These are phyloP conservation scores for Aporophyla nigra DNA, from an alignment of 2,888 invertebrate species.

Conservation along the genomic window DNA sequence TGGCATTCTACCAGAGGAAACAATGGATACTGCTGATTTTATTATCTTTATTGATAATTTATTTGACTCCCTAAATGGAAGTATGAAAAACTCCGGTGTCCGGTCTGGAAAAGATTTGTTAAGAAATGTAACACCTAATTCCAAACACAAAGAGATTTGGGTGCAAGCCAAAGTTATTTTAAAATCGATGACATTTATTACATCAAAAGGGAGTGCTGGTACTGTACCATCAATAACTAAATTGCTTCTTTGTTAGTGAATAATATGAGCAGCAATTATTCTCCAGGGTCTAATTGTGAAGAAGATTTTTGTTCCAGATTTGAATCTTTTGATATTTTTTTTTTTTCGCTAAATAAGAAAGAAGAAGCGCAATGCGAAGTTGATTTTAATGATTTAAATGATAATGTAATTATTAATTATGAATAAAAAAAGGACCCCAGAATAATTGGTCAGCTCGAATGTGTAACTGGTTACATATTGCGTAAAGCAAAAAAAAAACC, in stretches of 20 bases:
- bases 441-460: background rate
- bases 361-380: background rate
- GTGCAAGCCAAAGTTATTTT: conserved; percentile 1
- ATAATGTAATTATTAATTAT: background rate
- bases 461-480: background rate
- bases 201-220: conserved; percentile 1
- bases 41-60: conserved; percentile 14
- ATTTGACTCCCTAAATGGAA: conserved; percentile 13
- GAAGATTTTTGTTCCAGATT: background rate
- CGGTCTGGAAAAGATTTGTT: background rate
- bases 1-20: background rate
- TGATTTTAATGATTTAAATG: background rate
- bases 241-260: background rate
- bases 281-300: background rate
- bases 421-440: background rate
- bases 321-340: background rate
- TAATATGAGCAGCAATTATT: conserved; percentile 15
- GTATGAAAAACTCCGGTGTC: conserved; percentile 10
- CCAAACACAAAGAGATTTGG: background rate
- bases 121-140: background rate
- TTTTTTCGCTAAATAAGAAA: background rate
- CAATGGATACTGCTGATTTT: conserved; percentile 3
- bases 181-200: background rate
- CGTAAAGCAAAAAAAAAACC: conserved; percentile 6
- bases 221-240: conserved; percentile 1